These are phyloP conservation scores for Dolichomitus sp. DNA, from an alignment of 2,888 invertebrate genomes.

Conservation along the genomic window DNA sequence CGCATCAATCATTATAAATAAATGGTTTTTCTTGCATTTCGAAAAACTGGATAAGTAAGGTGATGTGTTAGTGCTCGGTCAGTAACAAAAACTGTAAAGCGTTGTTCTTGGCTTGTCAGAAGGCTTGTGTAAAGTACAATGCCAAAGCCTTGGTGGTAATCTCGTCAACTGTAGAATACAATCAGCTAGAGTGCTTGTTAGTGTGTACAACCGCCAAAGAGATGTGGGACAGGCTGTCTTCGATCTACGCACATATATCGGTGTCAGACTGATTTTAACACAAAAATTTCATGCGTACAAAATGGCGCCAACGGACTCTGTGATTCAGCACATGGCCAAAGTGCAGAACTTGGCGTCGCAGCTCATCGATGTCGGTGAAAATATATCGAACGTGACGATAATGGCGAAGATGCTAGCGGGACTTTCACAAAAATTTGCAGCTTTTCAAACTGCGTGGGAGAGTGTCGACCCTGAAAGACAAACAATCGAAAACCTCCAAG, in stretches of 20 bases:
- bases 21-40: too few relatives aligned
- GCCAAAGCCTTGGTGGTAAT: slow-evolving; percentile 43
- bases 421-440: slow-evolving; percentile 49
- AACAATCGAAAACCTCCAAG: slow-evolving; percentile 52
- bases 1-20: too few relatives aligned
- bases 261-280: slow-evolving; percentile 53
- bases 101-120: not conserved
- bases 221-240: slow-evolving; percentile 52
- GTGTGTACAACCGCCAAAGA: slow-evolving; percentile 63
- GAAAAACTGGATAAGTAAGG: too few relatives aligned
- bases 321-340: slow-evolving; percentile 54
- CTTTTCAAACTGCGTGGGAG: slow-evolving; percentile 62
- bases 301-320: slow-evolving; percentile 54
- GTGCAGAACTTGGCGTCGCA: slow-evolving; percentile 60
- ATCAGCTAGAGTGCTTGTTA: slow-evolving; percentile 60
- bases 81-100: too few relatives aligned
- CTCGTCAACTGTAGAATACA: slow-evolving; percentile 60
- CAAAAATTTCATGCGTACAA: slow-evolving; percentile 50
- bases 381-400: slow-evolving; percentile 41
- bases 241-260: slow-evolving; percentile 63
- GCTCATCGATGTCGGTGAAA: slow-evolving; percentile 49
- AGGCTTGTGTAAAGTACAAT: not conserved
- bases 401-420: slow-evolving; percentile 64
- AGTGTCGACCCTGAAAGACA: slow-evolving; percentile 50
- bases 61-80: too few relatives aligned